Conservation (phyloP, 2,797 vertebrate species). For the Anisognathus igniventris region DNA sequence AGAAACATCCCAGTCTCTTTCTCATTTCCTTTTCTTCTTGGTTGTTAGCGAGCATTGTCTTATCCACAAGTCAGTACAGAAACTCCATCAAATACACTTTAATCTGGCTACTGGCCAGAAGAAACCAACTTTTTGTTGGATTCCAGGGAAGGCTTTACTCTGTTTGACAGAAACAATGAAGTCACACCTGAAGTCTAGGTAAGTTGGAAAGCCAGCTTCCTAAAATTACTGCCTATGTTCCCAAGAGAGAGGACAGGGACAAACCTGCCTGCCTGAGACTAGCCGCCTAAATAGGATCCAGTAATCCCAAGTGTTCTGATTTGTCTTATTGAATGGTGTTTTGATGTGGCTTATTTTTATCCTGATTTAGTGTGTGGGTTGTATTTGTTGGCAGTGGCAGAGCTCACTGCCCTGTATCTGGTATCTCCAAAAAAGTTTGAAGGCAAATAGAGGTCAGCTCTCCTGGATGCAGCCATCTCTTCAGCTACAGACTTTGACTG, state of each 20-base stretch:
- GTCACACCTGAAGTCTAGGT: neutral
- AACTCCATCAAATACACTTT: neutral
- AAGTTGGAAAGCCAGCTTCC: neutral
- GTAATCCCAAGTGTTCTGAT: neutral
- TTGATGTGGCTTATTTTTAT: neutral
- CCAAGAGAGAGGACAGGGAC: neutral
- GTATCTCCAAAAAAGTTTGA: neutral
- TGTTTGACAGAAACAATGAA: neutral
- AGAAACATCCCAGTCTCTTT: neutral
- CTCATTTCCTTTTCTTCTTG: neutral
- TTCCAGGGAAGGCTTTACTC: neutral
- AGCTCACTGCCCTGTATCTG: neutral
- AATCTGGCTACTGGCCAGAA: neutral
- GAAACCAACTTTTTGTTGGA: neutral
- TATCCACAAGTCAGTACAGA: neutral
- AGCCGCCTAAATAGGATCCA: neutral
- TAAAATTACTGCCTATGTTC: neutral
- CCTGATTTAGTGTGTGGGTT: fast-evolving
- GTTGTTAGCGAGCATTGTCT: fast-evolving
- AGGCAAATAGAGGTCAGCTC: neutral
- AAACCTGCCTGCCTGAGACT: neutral
- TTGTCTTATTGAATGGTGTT: neutral
- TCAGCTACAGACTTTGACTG: neutral
- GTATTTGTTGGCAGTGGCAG: neutral
- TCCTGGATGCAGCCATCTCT: neutral